These are phyloP conservation scores for Tetrax tetrax DNA, from an alignment of 2,113 vertebrate species.

Conservation along the genomic window DNA sequence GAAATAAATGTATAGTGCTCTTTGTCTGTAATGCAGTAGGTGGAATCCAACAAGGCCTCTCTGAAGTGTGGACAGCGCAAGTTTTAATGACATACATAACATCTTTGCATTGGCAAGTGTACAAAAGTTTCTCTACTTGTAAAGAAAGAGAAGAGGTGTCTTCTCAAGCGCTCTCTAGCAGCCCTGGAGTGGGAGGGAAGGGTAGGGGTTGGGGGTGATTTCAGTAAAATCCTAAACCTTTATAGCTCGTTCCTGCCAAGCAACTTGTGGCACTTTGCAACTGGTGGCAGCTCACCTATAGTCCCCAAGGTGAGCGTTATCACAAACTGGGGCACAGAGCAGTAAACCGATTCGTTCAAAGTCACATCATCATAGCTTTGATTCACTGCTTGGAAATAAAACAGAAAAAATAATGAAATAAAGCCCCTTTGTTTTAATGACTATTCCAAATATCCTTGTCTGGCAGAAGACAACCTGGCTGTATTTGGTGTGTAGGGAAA, in stretches of 20 bases:
- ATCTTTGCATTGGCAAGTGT: neutral
- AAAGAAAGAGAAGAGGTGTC: neutral
- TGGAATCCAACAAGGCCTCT: conserved; percentile 2
- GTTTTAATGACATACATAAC: neutral
- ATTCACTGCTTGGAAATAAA: neutral
- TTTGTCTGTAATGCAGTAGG: neutral
- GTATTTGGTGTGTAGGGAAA: neutral
- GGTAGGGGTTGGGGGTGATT: neutral
- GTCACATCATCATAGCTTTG: neutral
- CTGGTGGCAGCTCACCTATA: neutral
- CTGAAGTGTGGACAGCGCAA: neutral
- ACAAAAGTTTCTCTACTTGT: neutral
- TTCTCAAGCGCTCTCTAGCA: neutral
- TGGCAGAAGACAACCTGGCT: neutral
- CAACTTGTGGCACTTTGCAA: neutral
- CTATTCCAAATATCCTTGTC: neutral
- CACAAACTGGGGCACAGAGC: neutral
- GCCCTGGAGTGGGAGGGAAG: neutral
- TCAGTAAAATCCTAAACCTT: neutral
- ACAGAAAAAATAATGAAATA: neutral
- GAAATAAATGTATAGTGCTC: conserved; percentile 38
- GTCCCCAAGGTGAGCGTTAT: neutral
- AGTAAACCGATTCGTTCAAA: neutral
- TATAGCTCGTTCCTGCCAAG: neutral
- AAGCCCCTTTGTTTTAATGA: neutral